Conservation (phyloP, 2,113 vertebrate genomes). For the Brienomyrus longianalis region DNA sequence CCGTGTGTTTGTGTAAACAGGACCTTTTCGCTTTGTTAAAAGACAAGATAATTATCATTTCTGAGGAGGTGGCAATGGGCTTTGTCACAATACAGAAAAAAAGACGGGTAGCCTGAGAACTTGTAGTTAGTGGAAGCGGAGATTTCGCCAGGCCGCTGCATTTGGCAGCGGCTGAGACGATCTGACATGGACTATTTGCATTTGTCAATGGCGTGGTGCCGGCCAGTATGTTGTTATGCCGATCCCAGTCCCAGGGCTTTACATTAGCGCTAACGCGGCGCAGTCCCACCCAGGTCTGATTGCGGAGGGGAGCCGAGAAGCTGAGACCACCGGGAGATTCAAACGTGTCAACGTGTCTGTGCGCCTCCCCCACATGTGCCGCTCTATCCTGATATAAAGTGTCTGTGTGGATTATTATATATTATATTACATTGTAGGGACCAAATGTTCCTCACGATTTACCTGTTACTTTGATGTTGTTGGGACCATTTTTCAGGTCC, state of each 20-base stretch:
- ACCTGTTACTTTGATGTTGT: no score
- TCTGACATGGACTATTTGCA: constrained; percentile 19
- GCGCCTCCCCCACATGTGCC: not conserved
- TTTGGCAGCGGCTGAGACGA: constrained; percentile 22
- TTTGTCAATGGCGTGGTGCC: constrained; percentile 27
- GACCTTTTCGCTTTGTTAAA: constrained; percentile 9
- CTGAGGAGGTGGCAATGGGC: constrained; percentile 26
- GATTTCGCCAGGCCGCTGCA: constrained; percentile 35
- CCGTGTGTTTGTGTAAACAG: constrained; percentile 34
- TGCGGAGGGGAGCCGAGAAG: constrained; percentile 32
- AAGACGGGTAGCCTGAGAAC: constrained; percentile 31
- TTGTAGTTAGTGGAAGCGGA: constrained; percentile 31
- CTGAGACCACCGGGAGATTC: constrained; percentile 26
- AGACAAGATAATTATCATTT: constrained; percentile 22
- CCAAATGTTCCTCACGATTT: no score
- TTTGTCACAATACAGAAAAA: constrained; percentile 55
- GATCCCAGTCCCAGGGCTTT: constrained; percentile 47
- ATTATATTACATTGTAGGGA: no score
- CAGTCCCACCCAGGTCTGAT: constrained; percentile 31
- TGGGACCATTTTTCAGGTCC: no score
- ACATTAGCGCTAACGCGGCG: constrained; percentile 21
- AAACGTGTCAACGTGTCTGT: constrained; percentile 13
- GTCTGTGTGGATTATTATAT: not conserved
- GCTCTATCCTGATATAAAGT: not conserved
- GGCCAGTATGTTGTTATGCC: constrained; percentile 18